Conservation (phyloP, 2,113 vertebrate species). For the Microtus oregoni region DNA sequence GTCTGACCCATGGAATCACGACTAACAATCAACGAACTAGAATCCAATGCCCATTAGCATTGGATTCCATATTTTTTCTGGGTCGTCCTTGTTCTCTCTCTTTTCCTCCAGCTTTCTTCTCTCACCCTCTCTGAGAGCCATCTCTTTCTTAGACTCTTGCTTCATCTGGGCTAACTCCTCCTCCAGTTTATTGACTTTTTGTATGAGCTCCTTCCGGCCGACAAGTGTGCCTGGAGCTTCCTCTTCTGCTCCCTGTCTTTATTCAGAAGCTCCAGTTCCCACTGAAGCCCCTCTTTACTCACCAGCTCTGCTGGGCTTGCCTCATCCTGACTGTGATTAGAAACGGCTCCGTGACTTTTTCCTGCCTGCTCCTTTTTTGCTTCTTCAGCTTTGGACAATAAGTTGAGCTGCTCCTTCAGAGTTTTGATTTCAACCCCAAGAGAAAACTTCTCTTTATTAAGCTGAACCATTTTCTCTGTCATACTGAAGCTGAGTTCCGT, state of each 20-base stretch:
- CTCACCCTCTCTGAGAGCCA: neutral
- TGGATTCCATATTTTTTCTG: conserved; percentile 53
- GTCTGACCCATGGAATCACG: too few species aligned
- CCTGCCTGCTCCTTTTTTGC: conserved; percentile 71
- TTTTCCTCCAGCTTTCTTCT: conserved; percentile 61
- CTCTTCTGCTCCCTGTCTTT: conserved; percentile 90
- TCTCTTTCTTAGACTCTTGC: conserved; percentile 65
- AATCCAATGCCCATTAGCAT: conserved; percentile 2
- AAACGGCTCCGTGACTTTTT: conserved; percentile 47
- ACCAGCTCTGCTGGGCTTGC: neutral
- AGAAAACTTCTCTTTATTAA: conserved; percentile 93
- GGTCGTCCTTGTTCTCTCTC: neutral
- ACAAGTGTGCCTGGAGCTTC: conserved; percentile 93
- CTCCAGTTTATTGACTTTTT: conserved; percentile 90
- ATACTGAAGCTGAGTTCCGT: conserved; percentile 90
- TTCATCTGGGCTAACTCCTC: conserved; percentile 79
- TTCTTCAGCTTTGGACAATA: conserved; percentile 87
- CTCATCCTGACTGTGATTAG: conserved; percentile 64
- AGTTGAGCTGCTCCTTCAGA: conserved; percentile 90
- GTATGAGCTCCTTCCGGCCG: conserved; percentile 94
- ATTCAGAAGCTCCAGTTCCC: conserved; percentile 87
- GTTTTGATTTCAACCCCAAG: conserved; percentile 89
- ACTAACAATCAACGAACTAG: too few species aligned
- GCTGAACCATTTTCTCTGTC: conserved; percentile 92
- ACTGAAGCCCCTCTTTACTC: conserved; percentile 80